Conservation (phyloP, 2,113 vertebrate genomes). For the Mustelus asterias region DNA sequence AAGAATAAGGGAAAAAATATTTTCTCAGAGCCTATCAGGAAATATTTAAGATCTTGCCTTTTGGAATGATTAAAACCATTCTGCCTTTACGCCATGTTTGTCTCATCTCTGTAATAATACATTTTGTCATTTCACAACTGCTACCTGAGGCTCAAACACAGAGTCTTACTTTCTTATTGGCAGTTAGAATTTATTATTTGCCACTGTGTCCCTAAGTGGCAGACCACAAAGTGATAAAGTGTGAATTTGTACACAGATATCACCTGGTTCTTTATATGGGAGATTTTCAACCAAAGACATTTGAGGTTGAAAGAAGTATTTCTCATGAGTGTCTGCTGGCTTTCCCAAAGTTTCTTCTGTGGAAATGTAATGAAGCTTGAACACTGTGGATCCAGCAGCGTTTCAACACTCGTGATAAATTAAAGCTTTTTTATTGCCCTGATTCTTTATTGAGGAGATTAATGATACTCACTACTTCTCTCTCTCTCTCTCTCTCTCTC, state of each 20-base stretch:
- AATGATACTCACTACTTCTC: neutral
- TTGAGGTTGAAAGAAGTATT: too few relatives aligned
- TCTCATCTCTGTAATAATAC: too few relatives aligned
- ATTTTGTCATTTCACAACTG: too few relatives aligned
- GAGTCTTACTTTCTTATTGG: too few relatives aligned
- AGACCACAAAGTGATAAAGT: neutral
- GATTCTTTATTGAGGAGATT: neutral
- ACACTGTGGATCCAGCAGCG: neutral
- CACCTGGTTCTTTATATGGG: neutral
- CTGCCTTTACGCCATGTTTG: too few relatives aligned
- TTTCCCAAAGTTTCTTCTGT: neutral
- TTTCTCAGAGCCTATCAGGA: too few relatives aligned
- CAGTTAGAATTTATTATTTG: neutral
- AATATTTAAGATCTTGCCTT: too few relatives aligned
- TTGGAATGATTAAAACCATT: too few relatives aligned
- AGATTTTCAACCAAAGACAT: neutral
- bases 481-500: neutral
- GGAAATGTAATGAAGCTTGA: neutral
- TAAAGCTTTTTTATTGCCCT: neutral
- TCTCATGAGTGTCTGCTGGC: neutral
- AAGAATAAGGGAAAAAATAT: too few relatives aligned
- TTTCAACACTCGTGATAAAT: neutral
- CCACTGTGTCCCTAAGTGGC: neutral
- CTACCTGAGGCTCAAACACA: too few relatives aligned
- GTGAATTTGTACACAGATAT: neutral